phyloP scores from a whole-genome alignment of 1,140 invertebrate species.

The Bombyx mandarina region DNA sequence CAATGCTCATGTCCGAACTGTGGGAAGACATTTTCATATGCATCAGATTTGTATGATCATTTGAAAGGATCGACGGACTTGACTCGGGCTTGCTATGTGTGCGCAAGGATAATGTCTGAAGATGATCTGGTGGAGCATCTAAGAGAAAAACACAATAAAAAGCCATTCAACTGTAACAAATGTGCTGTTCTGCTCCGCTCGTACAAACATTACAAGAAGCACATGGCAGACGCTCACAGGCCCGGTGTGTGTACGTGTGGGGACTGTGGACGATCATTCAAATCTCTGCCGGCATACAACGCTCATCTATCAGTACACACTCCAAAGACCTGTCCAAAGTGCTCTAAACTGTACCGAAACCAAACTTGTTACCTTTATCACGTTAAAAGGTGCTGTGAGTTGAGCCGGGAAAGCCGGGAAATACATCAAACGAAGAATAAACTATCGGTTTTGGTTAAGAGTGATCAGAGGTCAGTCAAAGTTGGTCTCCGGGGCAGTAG shows the following conservation, averaged over 20 bases:
- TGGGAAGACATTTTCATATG: slow-evolving; percentile 34
- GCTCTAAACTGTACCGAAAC: slow-evolving; percentile 43
- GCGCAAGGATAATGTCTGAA: slow-evolving; percentile 36
- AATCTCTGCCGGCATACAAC: slow-evolving; percentile 25
- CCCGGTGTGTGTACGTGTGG: slow-evolving; percentile 31
- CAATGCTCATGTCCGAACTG: slow-evolving; percentile 37
- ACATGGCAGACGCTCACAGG: slow-evolving; percentile 26
- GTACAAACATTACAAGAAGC: slow-evolving; percentile 21
- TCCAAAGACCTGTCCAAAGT: slow-evolving; percentile 37
- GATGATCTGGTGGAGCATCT: slow-evolving; percentile 37
- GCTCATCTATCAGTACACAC: slow-evolving; percentile 36
- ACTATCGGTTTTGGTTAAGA: slow-evolving; percentile 27
- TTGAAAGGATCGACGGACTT: slow-evolving; percentile 41
- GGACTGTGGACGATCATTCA: slow-evolving; percentile 42
- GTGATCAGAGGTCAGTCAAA: slow-evolving; percentile 27
- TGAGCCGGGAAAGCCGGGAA: slow-evolving; percentile 26
- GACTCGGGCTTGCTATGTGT: slow-evolving; percentile 43
- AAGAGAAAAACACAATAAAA: slow-evolving; percentile 20
- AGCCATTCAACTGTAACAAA: slow-evolving; percentile 35
- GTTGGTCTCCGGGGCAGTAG: slow-evolving; percentile 39
- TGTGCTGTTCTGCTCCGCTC: slow-evolving; percentile 33
- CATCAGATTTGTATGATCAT: slow-evolving; percentile 34
- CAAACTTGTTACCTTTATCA: slow-evolving; percentile 43
- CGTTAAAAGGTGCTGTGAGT: slow-evolving; percentile 37
- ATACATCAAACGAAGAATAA: slow-evolving; percentile 23